Conservation (phyloP, 2,113 vertebrate genomes). For the Ophthalmotilapia sp. region DNA sequence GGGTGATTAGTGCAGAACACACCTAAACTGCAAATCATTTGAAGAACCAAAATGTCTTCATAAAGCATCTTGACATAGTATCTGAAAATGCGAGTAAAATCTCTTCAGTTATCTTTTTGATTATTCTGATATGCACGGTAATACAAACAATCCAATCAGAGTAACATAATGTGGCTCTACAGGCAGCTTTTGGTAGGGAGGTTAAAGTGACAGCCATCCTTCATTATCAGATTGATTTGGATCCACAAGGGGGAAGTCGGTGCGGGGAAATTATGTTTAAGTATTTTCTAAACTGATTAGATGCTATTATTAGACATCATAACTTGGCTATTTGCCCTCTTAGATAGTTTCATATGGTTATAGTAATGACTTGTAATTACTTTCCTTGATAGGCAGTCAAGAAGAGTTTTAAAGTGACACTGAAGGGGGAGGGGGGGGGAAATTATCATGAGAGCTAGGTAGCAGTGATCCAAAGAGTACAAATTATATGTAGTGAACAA, state of each 20-base stretch:
- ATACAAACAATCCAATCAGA: neutral
- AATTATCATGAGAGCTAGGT: neutral
- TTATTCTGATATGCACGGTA: neutral
- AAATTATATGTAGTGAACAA: neutral
- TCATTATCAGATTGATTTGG: neutral
- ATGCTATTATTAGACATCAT: neutral
- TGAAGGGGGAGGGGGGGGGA: neutral
- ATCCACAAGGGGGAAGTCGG: neutral
- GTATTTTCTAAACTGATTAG: neutral
- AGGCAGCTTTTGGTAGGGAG: neutral
- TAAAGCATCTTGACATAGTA: neutral
- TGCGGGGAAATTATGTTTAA: neutral
- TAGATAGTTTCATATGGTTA: neutral
- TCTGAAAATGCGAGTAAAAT: neutral
- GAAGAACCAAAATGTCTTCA: neutral
- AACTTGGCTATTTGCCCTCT: neutral
- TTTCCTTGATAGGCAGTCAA: neutral
- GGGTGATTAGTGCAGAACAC: neutral
- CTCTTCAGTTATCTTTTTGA: neutral
- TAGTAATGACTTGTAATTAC: neutral
- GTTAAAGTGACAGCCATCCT: neutral
- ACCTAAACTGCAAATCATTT: neutral
- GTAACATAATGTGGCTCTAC: neutral
- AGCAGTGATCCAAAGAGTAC: neutral
- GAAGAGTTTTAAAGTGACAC: neutral